Evolutionary conservation across 2,888 invertebrate genomes (phyloP).

Genomic region (Epinotia bilunana): DNA sequence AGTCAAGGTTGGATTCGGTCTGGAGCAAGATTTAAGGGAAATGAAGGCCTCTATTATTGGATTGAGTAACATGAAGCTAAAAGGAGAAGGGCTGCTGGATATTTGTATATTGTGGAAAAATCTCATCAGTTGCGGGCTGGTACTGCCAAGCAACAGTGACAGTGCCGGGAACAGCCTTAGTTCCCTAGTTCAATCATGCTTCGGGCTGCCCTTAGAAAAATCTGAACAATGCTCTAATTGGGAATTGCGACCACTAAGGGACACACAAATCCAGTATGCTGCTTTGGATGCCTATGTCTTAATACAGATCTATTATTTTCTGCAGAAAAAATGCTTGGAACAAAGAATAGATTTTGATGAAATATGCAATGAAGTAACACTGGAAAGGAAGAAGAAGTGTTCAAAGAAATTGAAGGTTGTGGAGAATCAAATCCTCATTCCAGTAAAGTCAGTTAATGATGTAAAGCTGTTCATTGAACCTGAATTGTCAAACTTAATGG

Average conservation of each 20-base stretch:
- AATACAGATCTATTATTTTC: slow-evolving; percentile 89
- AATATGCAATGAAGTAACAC: slow-evolving; percentile 85
- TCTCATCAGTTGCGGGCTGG: slow-evolving; percentile 66
- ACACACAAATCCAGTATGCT: slow-evolving; percentile 92
- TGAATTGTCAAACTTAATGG: slow-evolving; percentile 62
- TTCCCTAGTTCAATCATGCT: slow-evolving; percentile 89
- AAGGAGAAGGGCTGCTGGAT: slow-evolving; percentile 79
- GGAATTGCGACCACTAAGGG: slow-evolving; percentile 92
- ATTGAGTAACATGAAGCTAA: slow-evolving; percentile 73
- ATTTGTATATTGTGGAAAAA: slow-evolving; percentile 73
- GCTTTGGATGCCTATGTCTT: slow-evolving; percentile 95
- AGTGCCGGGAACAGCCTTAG: slow-evolving; percentile 87
- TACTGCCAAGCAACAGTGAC: slow-evolving; percentile 71
- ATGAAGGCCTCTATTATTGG: slow-evolving; percentile 73
- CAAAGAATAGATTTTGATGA: slow-evolving; percentile 86
- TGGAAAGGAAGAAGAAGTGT: slow-evolving; percentile 80
- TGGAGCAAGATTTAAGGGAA: slow-evolving; percentile 80
- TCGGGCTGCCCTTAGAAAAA: slow-evolving; percentile 91
- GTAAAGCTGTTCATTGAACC: slow-evolving; percentile 71
- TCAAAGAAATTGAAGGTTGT: slow-evolving; percentile 68
- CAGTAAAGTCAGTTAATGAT: slow-evolving; percentile 58
- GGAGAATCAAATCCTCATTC: slow-evolving; percentile 57
- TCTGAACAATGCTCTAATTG: slow-evolving; percentile 97
- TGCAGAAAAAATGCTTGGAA: slow-evolving; percentile 77
- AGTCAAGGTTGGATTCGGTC: slow-evolving; percentile 88